Evolutionary conservation across 1,140 invertebrate genomes (phyloP).

Genomic region (Lordiphosa clarofinis): DNA sequence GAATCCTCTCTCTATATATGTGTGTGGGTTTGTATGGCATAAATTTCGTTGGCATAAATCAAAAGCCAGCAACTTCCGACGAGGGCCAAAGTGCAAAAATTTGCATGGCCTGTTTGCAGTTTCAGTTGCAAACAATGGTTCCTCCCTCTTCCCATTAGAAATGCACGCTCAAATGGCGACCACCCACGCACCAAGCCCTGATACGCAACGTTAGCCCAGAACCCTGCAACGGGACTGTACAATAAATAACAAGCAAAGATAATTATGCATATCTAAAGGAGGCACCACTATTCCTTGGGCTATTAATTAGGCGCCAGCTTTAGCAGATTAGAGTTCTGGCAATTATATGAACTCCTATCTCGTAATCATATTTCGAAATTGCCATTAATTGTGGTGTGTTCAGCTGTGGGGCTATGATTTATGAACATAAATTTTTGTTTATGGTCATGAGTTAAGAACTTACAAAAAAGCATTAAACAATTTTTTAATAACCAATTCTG

Average conservation of each 20-base stretch:
- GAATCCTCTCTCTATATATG: constrained; percentile 39
- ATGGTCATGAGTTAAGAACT: constrained; percentile 35
- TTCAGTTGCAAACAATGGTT: constrained; percentile 37
- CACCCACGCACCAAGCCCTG: constrained; percentile 47
- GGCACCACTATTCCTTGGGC: constrained; percentile 13
- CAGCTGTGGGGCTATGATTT: constrained; percentile 36
- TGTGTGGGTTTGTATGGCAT: constrained; percentile 44
- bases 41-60: constrained; percentile 78
- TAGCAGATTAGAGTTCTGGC: constrained; percentile 30
- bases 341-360: constrained; percentile 42
- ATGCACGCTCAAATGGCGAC: constrained; percentile 2
- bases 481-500: too few species aligned
- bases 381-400: constrained; percentile 52
- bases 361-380: constrained; percentile 35
- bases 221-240: constrained; percentile 28
- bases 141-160: constrained; percentile 48
- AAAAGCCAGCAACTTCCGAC: constrained; percentile 73
- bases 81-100: constrained; percentile 69
- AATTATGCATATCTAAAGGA: constrained; percentile 66
- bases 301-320: constrained; percentile 40
- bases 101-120: constrained; percentile 47
- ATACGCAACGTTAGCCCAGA: constrained; percentile 60
- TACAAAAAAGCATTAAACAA: too few species aligned
- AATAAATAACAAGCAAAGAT: constrained; percentile 69
- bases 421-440: constrained; percentile 36